Evolutionary conservation across 1,140 invertebrate genomes (phyloP).

Genomic region (Parasteatoda tepidariorum): DNA sequence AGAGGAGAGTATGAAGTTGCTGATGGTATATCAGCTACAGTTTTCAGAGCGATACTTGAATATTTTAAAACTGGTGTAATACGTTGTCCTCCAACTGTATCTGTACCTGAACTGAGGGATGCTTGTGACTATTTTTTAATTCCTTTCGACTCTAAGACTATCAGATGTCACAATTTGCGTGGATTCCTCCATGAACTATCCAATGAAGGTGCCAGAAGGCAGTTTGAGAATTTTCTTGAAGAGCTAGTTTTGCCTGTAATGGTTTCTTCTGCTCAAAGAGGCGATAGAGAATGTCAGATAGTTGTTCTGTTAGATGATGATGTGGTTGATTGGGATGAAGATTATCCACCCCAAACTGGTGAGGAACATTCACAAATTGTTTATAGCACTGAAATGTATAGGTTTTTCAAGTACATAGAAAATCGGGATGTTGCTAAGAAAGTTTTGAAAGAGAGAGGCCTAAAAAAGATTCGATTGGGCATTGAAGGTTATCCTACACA

Average conservation of each 20-base stretch:
- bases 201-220: constrained; percentile 96
- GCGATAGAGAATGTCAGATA: constrained; percentile 75
- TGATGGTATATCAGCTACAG: constrained; percentile 94
- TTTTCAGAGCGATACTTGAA: constrained; percentile 94
- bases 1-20: constrained; percentile 97
- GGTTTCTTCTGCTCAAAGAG: constrained; percentile 88
- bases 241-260: constrained; percentile 94
- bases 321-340: constrained; percentile 97
- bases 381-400: constrained; percentile 69
- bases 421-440: constrained; percentile 97
- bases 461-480: constrained; percentile 98
- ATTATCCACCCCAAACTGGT: constrained; percentile 98
- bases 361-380: constrained; percentile 96
- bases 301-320: constrained; percentile 96
- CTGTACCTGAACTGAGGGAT: constrained; percentile 93
- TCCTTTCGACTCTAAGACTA: constrained; percentile 95
- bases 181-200: constrained; percentile 97
- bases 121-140: constrained; percentile 98
- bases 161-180: constrained; percentile 94
- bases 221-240: constrained; percentile 97
- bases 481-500: constrained; percentile 99
- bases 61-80: constrained; percentile 93
- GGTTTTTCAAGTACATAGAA: constrained; percentile 99
- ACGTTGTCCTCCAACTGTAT: constrained; percentile 84
- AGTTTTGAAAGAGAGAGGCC: constrained; percentile 96